Base-by-base conservation (phyloP, 2,888 invertebrate genomes). In the Sepiola atlantica region DNA sequence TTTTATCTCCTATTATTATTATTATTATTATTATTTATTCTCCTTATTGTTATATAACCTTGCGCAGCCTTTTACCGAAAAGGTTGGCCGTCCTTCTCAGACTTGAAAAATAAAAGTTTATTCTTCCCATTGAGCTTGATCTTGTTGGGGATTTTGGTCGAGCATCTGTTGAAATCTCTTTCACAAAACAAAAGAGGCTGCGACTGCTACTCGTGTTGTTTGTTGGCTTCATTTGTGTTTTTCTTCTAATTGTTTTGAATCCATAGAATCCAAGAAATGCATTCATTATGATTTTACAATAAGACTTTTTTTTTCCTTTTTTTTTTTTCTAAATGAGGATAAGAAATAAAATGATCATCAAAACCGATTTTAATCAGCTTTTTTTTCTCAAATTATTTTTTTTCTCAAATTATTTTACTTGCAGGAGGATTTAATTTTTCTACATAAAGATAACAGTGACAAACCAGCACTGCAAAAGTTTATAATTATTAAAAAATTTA, bases 1-100 rank as follows among this genome's bases (percentile, higher is more conserved):
- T 91, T 28, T 16, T 91, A 45, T 77, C n/a, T 77, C n/a, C 1
- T 35, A 91, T 20, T 91, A 35, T 91, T 91, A 35, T 91, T 91
- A 35, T 91, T 91, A 35, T 91, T 35, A 35, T 35, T 35, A 35
- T 91, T 91, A 35, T 91, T 32, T 91, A 32, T 35, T 35, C 10
- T 35, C 14, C 28, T 32, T 16, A 77, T 77, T 77, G 77, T 77
- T 77, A 77, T 77, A 77, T 77, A 77, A 77, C 77, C 77, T 77
- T 77, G 77, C 77, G n/a, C 77, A 77, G 77, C 77, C 77, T 77
- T 77, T 77, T 57, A 45, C 45, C 32, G 16, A 32, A 77, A 77
- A 77, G n/a, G 77, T n/a, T 77, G 77, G 77, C 77, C n/a, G n/a
- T n/a, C 32, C 77, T 77, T 77, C n/a, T 77, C 77, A 77, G 77